phyloP scores from a whole-genome alignment of 2,113 vertebrate species.

The Echinops telfairi region DNA sequence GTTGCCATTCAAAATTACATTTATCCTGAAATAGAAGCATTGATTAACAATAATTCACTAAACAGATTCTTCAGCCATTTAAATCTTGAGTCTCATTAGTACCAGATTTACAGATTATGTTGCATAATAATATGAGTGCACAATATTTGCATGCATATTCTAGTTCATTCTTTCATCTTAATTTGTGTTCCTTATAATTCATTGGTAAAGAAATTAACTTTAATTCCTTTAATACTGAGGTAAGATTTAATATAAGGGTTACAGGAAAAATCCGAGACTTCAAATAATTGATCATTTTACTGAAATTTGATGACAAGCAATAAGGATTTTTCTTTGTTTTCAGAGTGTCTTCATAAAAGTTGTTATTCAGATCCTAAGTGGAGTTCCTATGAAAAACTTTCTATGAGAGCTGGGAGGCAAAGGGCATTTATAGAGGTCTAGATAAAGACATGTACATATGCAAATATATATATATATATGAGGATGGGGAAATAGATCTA shows the following conservation, averaged over 20 bases:
- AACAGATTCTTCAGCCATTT: constrained; percentile 85
- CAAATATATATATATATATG: no score
- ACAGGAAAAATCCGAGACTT: constrained; percentile 78
- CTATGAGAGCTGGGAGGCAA: no score
- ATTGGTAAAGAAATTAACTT: constrained; percentile 83
- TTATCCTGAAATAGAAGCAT: constrained; percentile 82
- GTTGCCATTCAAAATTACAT: constrained; percentile 87
- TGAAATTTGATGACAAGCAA: constrained; percentile 79
- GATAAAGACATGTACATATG: no score
- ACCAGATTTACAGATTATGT: constrained; percentile 85
- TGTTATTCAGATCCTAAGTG: constrained; percentile 69
- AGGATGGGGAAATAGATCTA: no score
- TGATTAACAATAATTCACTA: constrained; percentile 87
- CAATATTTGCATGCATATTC: constrained; percentile 76
- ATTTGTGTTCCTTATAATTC: constrained; percentile 83
- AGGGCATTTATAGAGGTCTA: no score
- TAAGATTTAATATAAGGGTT: constrained; percentile 83
- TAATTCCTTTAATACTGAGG: constrained; percentile 84
- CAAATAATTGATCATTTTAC: constrained; percentile 83
- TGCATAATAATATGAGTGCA: constrained; percentile 79
- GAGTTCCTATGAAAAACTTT: constrained; percentile 54
- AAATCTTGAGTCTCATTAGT: constrained; percentile 87
- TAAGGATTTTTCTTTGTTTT: constrained; percentile 64
- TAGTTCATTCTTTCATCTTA: constrained; percentile 80
- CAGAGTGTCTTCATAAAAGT: constrained; percentile 69